Evolutionary conservation across 2,113 vertebrate species (phyloP).

Genomic region (Erythrocercus mccallii): DNA sequence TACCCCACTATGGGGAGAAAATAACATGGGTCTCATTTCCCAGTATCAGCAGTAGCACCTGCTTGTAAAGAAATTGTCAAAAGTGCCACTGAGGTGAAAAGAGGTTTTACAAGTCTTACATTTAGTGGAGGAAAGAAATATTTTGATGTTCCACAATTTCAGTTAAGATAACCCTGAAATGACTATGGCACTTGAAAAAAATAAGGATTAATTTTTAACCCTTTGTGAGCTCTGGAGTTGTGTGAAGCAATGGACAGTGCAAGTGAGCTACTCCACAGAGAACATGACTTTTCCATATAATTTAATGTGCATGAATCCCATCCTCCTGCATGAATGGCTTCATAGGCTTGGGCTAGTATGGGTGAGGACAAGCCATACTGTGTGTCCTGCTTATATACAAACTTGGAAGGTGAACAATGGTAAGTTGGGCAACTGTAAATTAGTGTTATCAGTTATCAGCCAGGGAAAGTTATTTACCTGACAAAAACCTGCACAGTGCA

Average conservation of each 20-base stretch:
- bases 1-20: background rate
- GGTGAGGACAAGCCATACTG: background rate
- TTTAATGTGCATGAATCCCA: background rate
- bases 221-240: background rate
- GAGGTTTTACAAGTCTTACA: background rate
- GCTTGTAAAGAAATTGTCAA: background rate
- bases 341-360: fast-evolving
- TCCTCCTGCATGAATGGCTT: background rate
- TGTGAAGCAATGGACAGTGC: background rate
- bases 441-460: background rate
- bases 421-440: background rate
- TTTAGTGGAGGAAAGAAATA: background rate
- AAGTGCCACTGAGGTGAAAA: background rate
- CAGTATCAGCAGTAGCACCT: background rate
- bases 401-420: fast-evolving
- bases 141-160: background rate
- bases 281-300: background rate
- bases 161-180: background rate
- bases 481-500: background rate
- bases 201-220: background rate
- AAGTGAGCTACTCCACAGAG: background rate
- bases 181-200: background rate
- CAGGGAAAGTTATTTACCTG: background rate
- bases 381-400: background rate
- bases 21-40: background rate